Evolutionary conservation across 53 echinoderm and acorn worm genomes (phyloP).

Genomic region (Echinometra lucunter): DNA sequence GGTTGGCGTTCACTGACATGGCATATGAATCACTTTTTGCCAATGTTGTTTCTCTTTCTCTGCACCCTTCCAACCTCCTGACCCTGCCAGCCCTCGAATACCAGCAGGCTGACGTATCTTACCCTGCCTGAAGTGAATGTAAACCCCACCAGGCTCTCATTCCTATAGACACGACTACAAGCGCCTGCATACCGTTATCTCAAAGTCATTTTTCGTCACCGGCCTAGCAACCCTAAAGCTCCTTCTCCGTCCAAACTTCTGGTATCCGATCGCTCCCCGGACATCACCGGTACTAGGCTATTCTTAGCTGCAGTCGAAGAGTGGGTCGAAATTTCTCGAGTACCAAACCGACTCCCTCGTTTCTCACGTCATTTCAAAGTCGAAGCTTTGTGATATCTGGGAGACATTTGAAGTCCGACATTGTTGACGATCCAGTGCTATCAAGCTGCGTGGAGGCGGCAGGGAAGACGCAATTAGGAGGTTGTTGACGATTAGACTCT

Average conservation of each 20-base stretch:
- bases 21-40: conserved; percentile 38
- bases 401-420: conserved; percentile 21
- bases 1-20: not conserved
- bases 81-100: conserved; percentile 27
- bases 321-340: not conserved
- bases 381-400: conserved; percentile 41
- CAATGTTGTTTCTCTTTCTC: conserved; percentile 35
- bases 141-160: conserved; percentile 31
- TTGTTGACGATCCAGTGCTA: conserved; percentile 59
- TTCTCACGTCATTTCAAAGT: conserved; percentile 3
- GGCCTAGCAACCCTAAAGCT: conserved; percentile 13
- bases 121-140: not conserved
- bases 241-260: not conserved
- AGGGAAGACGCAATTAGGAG: conserved; percentile 58
- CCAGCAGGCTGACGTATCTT: conserved; percentile 55
- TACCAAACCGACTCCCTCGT: not conserved
- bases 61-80: conserved; percentile 40
- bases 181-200: conserved; percentile 58
- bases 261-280: conserved; percentile 1
- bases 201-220: conserved; percentile 59
- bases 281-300: conserved; percentile 6
- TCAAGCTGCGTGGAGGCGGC: conserved; percentile 62
- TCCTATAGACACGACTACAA: conserved; percentile 52
- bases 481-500: conserved; percentile 22
- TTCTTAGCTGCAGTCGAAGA: conserved; percentile 11